These are phyloP conservation scores for Anthoscopus minutus DNA, from an alignment of 2,113 vertebrate genomes.

Conservation along the genomic window DNA sequence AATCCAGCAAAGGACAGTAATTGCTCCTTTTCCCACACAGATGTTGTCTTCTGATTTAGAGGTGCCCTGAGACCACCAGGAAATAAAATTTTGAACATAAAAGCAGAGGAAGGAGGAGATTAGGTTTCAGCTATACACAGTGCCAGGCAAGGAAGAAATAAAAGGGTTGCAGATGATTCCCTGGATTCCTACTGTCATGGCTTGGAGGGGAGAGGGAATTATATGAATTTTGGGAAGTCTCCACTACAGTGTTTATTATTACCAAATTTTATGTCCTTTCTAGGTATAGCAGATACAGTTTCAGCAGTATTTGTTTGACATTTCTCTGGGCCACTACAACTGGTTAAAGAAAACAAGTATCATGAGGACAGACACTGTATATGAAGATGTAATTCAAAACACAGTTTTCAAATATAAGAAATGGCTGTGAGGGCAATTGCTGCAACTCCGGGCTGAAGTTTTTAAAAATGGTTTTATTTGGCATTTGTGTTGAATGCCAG, in stretches of 20 bases:
- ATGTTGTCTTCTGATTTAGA: neutral
- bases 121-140: neutral
- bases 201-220: neutral
- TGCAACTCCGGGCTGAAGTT: neutral
- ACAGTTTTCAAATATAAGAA: neutral
- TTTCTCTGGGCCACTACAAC: neutral
- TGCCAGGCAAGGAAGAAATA: neutral
- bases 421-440: neutral
- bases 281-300: slow-evolving; percentile 85
- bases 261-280: neutral
- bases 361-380: neutral
- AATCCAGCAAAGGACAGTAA: neutral
- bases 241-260: neutral
- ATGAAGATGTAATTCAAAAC: neutral
- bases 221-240: neutral
- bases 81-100: neutral
- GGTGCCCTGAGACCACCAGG: neutral
- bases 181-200: neutral
- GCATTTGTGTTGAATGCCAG: neutral
- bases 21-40: neutral
- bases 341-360: neutral
- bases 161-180: neutral
- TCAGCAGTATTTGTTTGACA: slow-evolving; percentile 78
- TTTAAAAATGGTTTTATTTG: neutral
- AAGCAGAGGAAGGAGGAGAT: neutral